phyloP scores from a whole-genome alignment of 2,113 vertebrate species.

The Chroicocephalus ridibundus region DNA sequence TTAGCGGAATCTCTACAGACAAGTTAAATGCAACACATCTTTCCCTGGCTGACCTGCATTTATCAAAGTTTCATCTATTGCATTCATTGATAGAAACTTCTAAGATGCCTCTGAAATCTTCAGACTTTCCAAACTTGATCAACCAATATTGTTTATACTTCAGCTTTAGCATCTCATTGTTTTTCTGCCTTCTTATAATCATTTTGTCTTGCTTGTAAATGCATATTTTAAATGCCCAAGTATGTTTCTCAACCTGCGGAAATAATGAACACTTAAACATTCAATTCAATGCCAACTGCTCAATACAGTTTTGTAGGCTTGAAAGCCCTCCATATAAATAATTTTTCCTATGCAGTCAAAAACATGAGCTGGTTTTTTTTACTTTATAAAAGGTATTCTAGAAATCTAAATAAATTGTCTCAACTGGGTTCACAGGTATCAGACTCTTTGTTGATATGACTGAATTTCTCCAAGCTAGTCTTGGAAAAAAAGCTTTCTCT shows the following conservation, averaged over 20 bases:
- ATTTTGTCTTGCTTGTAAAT: not conserved
- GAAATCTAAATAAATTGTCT: not conserved
- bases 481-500: not conserved
- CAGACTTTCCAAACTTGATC: not conserved
- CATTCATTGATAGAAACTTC: not conserved
- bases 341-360: not conserved
- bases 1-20: not conserved
- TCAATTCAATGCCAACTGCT: not conserved
- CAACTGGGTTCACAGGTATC: not conserved
- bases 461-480: not conserved
- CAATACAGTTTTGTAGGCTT: not conserved
- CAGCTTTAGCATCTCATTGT: not conserved
- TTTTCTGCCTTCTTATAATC: not conserved
- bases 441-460: not conserved
- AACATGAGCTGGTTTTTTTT: not conserved
- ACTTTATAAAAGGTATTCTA: not conserved
- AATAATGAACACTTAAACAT: not conserved
- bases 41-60: not conserved
- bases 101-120: not conserved
- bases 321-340: not conserved
- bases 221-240: not conserved
- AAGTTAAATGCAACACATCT: not conserved
- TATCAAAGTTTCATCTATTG: not conserved
- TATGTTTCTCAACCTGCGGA: not conserved
- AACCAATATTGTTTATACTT: not conserved